Conservation (phyloP, 2,888 invertebrate species). For the Ischnus inquisitorius region DNA sequence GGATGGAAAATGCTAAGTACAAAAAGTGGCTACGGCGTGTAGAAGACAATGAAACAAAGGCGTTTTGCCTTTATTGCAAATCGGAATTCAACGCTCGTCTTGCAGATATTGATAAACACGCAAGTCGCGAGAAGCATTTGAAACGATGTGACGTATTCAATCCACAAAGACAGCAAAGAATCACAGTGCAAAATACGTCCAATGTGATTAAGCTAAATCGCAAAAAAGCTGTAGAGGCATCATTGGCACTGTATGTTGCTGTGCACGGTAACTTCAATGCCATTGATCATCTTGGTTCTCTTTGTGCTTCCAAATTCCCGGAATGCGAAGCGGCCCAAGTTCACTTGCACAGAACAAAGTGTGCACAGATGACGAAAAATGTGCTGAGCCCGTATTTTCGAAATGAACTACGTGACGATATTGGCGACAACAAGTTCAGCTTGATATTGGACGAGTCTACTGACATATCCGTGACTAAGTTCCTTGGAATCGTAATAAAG, state of each 20-base stretch:
- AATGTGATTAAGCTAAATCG: slow-evolving; percentile 1
- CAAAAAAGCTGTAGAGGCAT: not conserved
- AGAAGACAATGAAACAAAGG: not conserved
- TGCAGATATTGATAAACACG: slow-evolving; percentile 1
- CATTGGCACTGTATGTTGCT: not conserved
- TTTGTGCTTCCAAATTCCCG: not conserved
- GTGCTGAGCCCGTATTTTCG: slow-evolving; percentile 61
- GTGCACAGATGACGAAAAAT: slow-evolving; percentile 66
- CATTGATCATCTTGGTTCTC: not conserved
- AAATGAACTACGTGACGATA: slow-evolving; percentile 55
- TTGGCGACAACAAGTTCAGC: slow-evolving; percentile 67
- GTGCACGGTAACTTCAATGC: not conserved
- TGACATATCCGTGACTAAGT: slow-evolving; percentile 67
- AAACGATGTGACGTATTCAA: not conserved
- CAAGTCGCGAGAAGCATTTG: not conserved
- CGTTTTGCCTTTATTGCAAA: not conserved
- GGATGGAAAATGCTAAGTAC: slow-evolving; percentile 6
- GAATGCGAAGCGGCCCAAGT: not conserved
- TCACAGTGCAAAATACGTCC: not conserved
- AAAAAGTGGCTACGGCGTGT: slow-evolving; percentile 5
- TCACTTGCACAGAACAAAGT: slow-evolving; percentile 63
- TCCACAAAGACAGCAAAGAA: not conserved
- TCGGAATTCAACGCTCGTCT: not conserved
- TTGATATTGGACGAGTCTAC: slow-evolving; percentile 72
- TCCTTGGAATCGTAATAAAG: slow-evolving; percentile 60